Conservation (phyloP, 1,140 invertebrate genomes). For the Bombyx mandarina region DNA sequence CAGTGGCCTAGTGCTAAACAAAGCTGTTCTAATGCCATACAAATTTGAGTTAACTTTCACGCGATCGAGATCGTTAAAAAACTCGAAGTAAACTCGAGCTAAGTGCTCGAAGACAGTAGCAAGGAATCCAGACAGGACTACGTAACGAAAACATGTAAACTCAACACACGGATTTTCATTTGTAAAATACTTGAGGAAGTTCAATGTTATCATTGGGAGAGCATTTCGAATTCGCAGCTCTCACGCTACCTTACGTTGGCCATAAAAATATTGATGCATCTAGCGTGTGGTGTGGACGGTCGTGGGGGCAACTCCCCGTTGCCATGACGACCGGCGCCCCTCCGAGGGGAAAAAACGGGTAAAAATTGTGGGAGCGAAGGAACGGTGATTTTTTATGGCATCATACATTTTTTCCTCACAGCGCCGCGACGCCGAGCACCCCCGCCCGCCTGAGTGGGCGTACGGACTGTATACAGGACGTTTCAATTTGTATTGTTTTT, state of each 20-base stretch:
- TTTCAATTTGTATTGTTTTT: neutral
- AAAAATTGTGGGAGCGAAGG: slow-evolving; percentile 64
- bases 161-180: no score
- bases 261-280: slow-evolving; percentile 56
- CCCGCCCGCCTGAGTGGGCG: slow-evolving; percentile 25
- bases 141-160: no score
- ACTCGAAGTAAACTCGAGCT: no score
- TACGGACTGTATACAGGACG: slow-evolving; percentile 27
- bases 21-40: no score
- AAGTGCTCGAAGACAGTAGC: no score
- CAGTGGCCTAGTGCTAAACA: no score
- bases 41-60: no score
- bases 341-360: slow-evolving; percentile 66
- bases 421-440: slow-evolving; percentile 44
- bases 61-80: no score
- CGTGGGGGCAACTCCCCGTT: slow-evolving; percentile 32
- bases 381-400: slow-evolving; percentile 69
- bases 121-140: no score
- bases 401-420: slow-evolving; percentile 64
- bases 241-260: neutral
- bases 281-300: slow-evolving; percentile 15
- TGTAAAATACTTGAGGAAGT: no score
- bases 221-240: no score
- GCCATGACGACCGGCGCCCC: slow-evolving; percentile 52
- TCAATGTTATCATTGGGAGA: no score